Base-by-base conservation (phyloP, 1,140 invertebrate genomes). In the Caenorhabditis remanei region DNA sequence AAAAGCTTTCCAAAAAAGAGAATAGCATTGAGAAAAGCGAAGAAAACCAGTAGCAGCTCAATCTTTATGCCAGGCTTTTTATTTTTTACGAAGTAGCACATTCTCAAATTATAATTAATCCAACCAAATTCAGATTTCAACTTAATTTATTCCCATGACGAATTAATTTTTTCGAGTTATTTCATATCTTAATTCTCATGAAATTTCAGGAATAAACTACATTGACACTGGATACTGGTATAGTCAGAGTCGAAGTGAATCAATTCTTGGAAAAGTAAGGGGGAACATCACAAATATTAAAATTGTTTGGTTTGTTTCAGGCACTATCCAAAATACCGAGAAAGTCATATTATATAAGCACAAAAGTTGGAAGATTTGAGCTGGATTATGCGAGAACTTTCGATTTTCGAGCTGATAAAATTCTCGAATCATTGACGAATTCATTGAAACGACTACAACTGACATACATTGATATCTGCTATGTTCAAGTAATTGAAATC, bases 191-290 rank as follows among this genome's bases (percentile, higher is more conserved):
- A 32, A 32, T 32, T 32, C 32, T 32, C 32, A 63, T 6, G 24
- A 32, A 63, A 8, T 40, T 41, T 93, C 93, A 50, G 97, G 97
- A 2, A 94, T 98, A 24, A 98, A 98, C 94, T 97, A 96, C 89
- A 95, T 98, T 82, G 97, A 98, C 92, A 97, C 96, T 0, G 95
- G 95, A 2, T 96, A 96, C 0, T 97, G 95, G 95, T 98, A 98
- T 93, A 96, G 97, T 0, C 91, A 94, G 63, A 94, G 94, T n/a
- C 92, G 93, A 88, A 94, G 93, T 58, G 96, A 98, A 93, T 94
- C 93, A 89, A 93, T 96, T 43, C 93, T 98, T 13, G 97, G 97
- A 88, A 95, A 96, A 94, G 96, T 96, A 93, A 89, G 32, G 0
- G 0, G 32, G 88, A 85, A 79, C 16, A 24, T 9, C 32, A 41